Percentiles rank a stretch among this genome's conserved stretches.
These are phyloP conservation scores for Stenopsyche tienmushanensis DNA, from an alignment of 1,140 invertebrate genomes.

Conservation along the genomic window DNA sequence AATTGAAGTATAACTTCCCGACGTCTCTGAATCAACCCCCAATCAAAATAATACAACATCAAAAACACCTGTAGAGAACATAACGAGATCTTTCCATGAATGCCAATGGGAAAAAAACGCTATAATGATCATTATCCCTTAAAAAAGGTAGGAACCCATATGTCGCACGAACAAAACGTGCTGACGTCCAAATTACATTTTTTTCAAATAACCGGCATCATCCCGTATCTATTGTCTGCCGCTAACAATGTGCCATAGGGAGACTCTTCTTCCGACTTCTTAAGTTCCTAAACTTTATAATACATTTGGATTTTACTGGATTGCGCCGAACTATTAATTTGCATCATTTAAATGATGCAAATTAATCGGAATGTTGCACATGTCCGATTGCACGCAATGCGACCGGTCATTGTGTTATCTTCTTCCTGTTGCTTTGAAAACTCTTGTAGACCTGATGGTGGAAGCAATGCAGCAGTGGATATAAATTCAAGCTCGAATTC, in stretches of 20 bases:
- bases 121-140: slow-evolving; percentile 35
- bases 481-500: too few relatives aligned
- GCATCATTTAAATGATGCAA: slow-evolving; percentile 1
- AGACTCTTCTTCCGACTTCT: background rate
- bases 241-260: background rate
- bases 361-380: slow-evolving; percentile 7
- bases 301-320: too few relatives aligned
- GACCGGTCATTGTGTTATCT: slow-evolving; percentile 13
- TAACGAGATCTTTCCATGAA: slow-evolving; percentile 35
- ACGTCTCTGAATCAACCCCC: background rate
- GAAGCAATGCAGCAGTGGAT: too few relatives aligned
- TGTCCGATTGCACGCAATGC: slow-evolving; percentile 14
- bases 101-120: slow-evolving; percentile 23
- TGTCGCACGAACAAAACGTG: slow-evolving; percentile 39
- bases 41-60: background rate
- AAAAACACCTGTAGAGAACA: slow-evolving; percentile 38
- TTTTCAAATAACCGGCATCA: slow-evolving; percentile 19
- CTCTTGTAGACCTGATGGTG: background rate
- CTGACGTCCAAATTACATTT: slow-evolving; percentile 39
- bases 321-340: background rate
- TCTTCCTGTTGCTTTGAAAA: slow-evolving; percentile 17
- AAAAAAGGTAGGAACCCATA: slow-evolving; percentile 36
- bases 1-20: too few relatives aligned
- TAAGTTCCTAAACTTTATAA: background rate
- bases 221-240: background rate